Conservation (phyloP, 2,113 vertebrate species). For the Centropus unirufus region DNA sequence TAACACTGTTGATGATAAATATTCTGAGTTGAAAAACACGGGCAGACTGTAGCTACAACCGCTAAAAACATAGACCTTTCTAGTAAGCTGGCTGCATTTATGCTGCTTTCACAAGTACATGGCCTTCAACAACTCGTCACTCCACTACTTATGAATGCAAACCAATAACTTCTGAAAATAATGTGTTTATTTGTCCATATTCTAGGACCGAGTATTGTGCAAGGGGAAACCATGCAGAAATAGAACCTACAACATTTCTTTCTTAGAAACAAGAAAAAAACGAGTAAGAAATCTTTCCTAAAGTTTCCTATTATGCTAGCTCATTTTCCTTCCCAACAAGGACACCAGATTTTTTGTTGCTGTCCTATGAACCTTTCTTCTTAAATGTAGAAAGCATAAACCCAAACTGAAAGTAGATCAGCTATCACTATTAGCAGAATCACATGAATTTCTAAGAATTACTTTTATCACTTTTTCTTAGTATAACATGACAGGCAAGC, state of each 20-base stretch:
- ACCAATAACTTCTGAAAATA: constrained; percentile 31
- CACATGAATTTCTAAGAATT: constrained; percentile 48
- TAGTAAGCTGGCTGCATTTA: background rate
- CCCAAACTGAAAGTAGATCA: background rate
- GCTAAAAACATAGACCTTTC: background rate
- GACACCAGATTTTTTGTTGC: background rate
- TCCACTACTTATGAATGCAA: background rate
- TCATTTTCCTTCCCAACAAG: background rate
- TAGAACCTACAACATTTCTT: background rate
- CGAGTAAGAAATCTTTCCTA: background rate
- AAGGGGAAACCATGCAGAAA: constrained; percentile 17
- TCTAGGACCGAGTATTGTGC: background rate
- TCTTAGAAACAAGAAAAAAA: background rate
- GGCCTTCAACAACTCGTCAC: background rate
- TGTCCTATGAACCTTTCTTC: background rate
- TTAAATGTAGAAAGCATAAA: background rate
- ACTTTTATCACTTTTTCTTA: constrained; percentile 33
- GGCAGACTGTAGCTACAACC: background rate
- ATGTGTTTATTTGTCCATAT: background rate
- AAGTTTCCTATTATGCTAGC: background rate
- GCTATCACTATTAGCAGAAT: constrained; percentile 38
- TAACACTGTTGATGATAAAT: background rate
- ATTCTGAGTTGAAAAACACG: background rate
- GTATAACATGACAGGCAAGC: constrained; percentile 33
- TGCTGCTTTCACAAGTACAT: background rate